Base-by-base conservation (phyloP, 2,888 invertebrate genomes). In the Orchestes rusci region DNA sequence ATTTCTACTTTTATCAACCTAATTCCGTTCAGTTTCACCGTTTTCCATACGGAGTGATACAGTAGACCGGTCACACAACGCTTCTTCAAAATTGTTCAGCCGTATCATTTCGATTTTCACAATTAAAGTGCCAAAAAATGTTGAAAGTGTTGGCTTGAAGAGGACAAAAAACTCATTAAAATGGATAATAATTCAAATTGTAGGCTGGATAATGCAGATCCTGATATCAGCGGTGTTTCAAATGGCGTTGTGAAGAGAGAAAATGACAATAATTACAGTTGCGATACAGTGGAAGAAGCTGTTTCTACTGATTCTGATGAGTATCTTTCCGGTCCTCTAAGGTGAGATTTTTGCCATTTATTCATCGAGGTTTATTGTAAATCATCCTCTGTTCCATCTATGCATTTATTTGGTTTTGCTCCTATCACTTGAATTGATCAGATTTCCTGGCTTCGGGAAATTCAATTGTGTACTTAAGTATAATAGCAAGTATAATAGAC, bases 231-330 rank as follows among this genome's bases (percentile, higher is more conserved):
- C 10, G 10, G 10, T 23, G 23, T 23, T 23, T 7, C 5, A 23
- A 10, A 23, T 23, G 23, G 23, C 10, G 23, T 10, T 23, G 7
- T 10, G 10, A 23, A 7, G 23, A 10, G 23, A n/a, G n/a, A n/a
- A n/a, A n/a, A n/a, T n/a, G n/a, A n/a, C n/a, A n/a, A n/a, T 5
- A 41, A 41, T 16, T 8, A 4, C 7, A 13, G 3, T 1, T 61
- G 57, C 52, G 64, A 64, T 40, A 52, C 58, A 31, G 62, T 59
- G 2, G 63, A 63, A 51, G 65, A 65, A 45, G 58, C 59, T 23
- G 54, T 59, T 16, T 65, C 65, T 4, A 62, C 65, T 19, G 66
- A 67, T 55, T 66, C 67, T 1, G 67, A 66, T 31, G 66, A 67
- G 35, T 66, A 65, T 54, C 54, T 64, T 45, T 61, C 65, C 20